Evolutionary conservation across 2,113 vertebrate species (phyloP).

Genomic region (Sapayoa aenigma): DNA sequence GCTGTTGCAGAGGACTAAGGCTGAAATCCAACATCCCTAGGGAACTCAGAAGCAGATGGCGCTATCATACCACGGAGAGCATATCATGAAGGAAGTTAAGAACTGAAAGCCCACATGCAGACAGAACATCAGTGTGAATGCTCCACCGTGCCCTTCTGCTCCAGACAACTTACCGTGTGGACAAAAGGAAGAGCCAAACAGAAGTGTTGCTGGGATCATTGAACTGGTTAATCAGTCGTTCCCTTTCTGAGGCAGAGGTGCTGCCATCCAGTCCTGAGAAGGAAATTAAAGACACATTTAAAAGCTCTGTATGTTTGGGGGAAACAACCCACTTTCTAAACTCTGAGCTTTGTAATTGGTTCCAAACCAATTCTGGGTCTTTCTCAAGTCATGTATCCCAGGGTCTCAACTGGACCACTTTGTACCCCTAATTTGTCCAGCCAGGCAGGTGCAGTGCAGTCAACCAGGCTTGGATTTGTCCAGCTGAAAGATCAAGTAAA

Average conservation of each 20-base stretch:
- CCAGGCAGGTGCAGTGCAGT: not conserved
- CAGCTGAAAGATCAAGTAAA: not conserved
- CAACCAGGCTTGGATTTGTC: not conserved
- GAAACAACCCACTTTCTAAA: not conserved
- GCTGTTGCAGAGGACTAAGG: not conserved
- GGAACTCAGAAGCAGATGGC: not conserved
- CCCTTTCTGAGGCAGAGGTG: constrained; percentile 93
- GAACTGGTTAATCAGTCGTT: constrained; percentile 96
- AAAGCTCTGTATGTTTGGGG: not conserved
- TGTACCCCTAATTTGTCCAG: not conserved
- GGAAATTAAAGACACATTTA: not conserved
- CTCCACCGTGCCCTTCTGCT: not conserved
- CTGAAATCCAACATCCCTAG: not conserved
- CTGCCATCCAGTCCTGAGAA: constrained; percentile 91
- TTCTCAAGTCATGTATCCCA: not conserved
- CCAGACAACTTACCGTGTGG: constrained; percentile 85
- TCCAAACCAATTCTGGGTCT: not conserved
- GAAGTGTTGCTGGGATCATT: constrained; percentile 88
- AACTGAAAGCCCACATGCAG: not conserved
- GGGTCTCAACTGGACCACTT: not conserved
- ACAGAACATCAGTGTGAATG: not conserved
- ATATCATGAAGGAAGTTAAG: not conserved
- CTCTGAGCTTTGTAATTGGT: not conserved
- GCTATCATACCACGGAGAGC: not conserved
- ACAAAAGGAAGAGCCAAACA: constrained; percentile 93